phyloP scores from a whole-genome alignment of 2,113 vertebrate species.

The Semnopithecus entellus region DNA sequence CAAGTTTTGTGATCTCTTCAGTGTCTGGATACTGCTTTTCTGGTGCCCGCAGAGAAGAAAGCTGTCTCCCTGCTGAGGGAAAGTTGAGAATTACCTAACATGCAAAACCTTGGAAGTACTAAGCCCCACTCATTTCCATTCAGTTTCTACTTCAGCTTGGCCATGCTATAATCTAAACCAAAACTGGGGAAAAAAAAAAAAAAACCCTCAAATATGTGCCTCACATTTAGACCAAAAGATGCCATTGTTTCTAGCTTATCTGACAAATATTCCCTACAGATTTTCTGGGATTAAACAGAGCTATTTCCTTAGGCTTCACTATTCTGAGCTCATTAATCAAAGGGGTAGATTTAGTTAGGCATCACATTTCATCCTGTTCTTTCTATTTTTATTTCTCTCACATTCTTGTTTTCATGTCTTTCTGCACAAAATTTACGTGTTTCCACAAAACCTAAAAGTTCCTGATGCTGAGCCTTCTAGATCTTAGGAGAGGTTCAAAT shows the following conservation, averaged over 20 bases:
- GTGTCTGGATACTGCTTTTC: neutral
- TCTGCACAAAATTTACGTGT: neutral
- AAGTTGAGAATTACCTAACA: neutral
- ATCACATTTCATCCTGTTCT: neutral
- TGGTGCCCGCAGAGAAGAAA: neutral
- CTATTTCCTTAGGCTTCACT: neutral
- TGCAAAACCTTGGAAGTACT: neutral
- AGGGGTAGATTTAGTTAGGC: too few relatives aligned
- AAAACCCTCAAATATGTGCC: neutral
- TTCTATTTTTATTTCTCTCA: neutral
- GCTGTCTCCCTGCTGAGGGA: neutral
- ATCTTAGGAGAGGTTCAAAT: neutral
- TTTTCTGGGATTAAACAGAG: neutral
- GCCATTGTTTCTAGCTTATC: neutral
- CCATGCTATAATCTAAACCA: neutral
- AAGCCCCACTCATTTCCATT: neutral
- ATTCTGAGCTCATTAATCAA: neutral
- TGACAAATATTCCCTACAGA: neutral
- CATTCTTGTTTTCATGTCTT: neutral
- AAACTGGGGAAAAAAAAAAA: neutral
- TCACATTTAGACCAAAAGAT: neutral
- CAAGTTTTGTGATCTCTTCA: neutral
- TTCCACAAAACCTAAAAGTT: neutral
- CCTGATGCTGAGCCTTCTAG: neutral
- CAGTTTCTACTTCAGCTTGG: neutral